Base-by-base conservation (phyloP, 2,113 vertebrate genomes). In the Chaenogobius annularis region DNA sequence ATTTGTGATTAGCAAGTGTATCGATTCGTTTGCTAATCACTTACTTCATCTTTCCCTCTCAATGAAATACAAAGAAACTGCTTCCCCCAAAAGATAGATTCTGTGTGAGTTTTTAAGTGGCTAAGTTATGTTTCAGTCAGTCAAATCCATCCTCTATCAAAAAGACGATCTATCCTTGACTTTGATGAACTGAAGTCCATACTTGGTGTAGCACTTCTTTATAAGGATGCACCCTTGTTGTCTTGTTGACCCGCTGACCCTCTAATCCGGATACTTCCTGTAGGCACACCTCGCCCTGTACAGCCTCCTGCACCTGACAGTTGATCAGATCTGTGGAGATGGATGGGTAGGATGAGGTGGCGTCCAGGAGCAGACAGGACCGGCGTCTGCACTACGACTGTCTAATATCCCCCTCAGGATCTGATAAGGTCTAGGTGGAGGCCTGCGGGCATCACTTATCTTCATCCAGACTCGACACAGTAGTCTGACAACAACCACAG, bases 371-470 rank as follows among this genome's bases (percentile, higher is more conserved):
- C 37, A 63, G 61, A 63, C 61, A 63, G 35, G 19, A 19, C 31
- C 35, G 61, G 61, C 61, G 61, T 63, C 61, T 19, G 61, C 31
- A n/a, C 14, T 35, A 26, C 23, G 58, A 17, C 61, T n/a, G 35
- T 63, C 61, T 63, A 40, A 40, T 43, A 11, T 63, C 61, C 35
- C 61, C 35, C 61, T 10, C 17, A 40, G 61, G 61, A 63, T 63
- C 61, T 63, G 61, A 63, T 43, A 63, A 63, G 9, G 37, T 19
- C 35, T 35, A 63, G 61, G 61, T 63, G 35, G 26, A 43, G 61
- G 15, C 61, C 35, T 20, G 17, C 31, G 2, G 31, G 35, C 61
- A 40, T n/a, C 61, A 43, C 61, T 63, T n/a, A 63, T 63, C 61
- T 63, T 40, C 35, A 20, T 63, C 17, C 58, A 14, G 61, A 63